Evolutionary conservation across 2,888 invertebrate species (phyloP).

Genomic region (Polyommatus icarus): DNA sequence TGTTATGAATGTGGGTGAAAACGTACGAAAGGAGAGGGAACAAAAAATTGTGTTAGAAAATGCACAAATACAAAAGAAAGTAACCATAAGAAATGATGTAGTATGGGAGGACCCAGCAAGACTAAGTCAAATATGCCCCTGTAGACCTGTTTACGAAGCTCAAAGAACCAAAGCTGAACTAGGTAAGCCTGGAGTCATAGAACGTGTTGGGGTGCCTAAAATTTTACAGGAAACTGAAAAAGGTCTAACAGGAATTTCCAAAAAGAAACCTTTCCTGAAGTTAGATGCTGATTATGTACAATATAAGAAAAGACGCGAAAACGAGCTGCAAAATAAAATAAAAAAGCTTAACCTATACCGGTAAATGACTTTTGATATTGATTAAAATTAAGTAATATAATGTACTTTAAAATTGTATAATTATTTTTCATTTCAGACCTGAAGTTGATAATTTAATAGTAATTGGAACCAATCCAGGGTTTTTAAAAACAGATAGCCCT

Average conservation of each 20-base stretch:
- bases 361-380: constrained; percentile 45
- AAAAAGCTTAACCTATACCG: constrained; percentile 62
- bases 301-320: constrained; percentile 57
- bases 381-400: background rate
- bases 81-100: constrained; percentile 51
- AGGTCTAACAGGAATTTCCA: constrained; percentile 52
- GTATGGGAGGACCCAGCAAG: constrained; percentile 61
- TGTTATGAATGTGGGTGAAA: constrained; percentile 62
- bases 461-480: constrained; percentile 58
- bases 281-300: constrained; percentile 54
- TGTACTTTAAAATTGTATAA: background rate
- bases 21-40: constrained; percentile 60
- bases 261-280: constrained; percentile 48
- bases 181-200: constrained; percentile 56
- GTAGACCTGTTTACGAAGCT: constrained; percentile 61
- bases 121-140: constrained; percentile 57
- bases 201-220: constrained; percentile 62
- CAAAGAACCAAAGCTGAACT: constrained; percentile 59
- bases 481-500: constrained; percentile 51
- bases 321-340: constrained; percentile 52
- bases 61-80: constrained; percentile 58
- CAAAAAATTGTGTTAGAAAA: constrained; percentile 60
- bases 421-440: constrained; percentile 53
- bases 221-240: constrained; percentile 60
- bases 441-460: constrained; percentile 55